Conservation (phyloP, 1,140 invertebrate species). For the Drosophila ananassae region DNA sequence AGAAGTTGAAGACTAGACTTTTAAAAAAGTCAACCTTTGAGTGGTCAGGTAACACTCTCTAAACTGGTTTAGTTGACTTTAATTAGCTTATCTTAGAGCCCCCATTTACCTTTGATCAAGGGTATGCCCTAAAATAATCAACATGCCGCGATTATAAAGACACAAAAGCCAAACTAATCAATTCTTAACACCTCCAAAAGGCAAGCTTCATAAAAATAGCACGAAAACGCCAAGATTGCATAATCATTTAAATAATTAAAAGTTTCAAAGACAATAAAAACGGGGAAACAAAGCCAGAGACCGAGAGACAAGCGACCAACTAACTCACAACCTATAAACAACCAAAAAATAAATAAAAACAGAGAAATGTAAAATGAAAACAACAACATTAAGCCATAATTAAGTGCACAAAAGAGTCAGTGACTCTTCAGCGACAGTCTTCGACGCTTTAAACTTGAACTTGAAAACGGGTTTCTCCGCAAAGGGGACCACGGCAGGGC, state of each 20-base stretch:
- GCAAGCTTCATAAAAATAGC: constrained; percentile 29
- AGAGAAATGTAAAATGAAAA: constrained; percentile 38
- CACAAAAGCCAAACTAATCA: constrained; percentile 43
- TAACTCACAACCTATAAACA: constrained; percentile 38
- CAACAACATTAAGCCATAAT: constrained; percentile 20
- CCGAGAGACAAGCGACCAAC: constrained; percentile 31
- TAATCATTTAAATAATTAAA: constrained; percentile 29
- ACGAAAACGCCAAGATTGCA: constrained; percentile 49
- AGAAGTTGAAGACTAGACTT: neutral
- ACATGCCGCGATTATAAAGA: constrained; percentile 21
- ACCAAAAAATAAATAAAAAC: constrained; percentile 18
- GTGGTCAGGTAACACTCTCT: no score
- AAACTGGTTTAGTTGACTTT: neutral
- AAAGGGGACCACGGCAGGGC: constrained; percentile 13
- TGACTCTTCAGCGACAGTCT: constrained; percentile 65
- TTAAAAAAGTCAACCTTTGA: neutral
- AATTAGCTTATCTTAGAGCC: neutral
- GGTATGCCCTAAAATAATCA: constrained; percentile 20
- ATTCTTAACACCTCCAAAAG: constrained; percentile 41
- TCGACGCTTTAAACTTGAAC: constrained; percentile 74
- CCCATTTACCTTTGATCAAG: constrained; percentile 1
- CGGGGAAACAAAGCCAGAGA: constrained; percentile 47
- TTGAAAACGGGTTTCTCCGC: constrained; percentile 76
- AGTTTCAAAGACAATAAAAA: constrained; percentile 29
- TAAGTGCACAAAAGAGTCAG: constrained; percentile 72